Conservation (phyloP, 2,113 vertebrate species). For the Neolamprologus sp. region DNA sequence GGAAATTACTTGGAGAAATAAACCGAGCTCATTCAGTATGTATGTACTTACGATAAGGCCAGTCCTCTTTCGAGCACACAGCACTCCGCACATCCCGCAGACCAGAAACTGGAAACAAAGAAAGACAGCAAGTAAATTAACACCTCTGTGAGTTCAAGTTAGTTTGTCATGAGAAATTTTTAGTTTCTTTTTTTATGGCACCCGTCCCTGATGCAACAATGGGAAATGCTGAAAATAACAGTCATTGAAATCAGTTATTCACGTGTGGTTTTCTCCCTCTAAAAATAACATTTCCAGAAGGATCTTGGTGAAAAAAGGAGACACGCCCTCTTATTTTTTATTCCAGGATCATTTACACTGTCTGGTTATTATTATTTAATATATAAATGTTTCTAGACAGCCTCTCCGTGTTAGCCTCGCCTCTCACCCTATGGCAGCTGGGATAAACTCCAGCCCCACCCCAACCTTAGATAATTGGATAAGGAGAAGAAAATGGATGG, state of each 20-base stretch:
- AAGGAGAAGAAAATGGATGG: not conserved
- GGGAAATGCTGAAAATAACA: not conserved
- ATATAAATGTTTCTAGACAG: not conserved
- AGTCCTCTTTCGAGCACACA: constrained; percentile 94
- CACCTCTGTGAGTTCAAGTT: not conserved
- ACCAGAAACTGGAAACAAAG: constrained; percentile 82
- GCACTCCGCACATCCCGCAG: constrained; percentile 91
- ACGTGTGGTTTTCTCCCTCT: not conserved
- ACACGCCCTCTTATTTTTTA: not conserved
- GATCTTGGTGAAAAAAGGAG: not conserved
- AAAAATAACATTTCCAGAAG: not conserved
- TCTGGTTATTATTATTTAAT: not conserved
- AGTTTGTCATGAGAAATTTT: not conserved
- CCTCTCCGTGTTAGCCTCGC: not conserved
- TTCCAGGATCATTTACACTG: not conserved
- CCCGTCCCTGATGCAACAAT: not conserved
- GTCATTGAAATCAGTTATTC: not conserved
- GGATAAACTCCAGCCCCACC: not conserved
- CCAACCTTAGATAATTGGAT: not conserved
- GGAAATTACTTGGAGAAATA: not conserved
- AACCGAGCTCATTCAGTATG: not conserved
- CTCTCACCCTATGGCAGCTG: not conserved
- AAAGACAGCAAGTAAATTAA: constrained; percentile 20
- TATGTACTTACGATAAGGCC: constrained; percentile 89
- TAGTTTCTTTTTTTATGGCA: not conserved